Percentiles rank a stretch among this genome's conserved stretches.
Evolutionary conservation across 2,888 invertebrate genomes (phyloP).

Genomic region (Netelia inedita): DNA sequence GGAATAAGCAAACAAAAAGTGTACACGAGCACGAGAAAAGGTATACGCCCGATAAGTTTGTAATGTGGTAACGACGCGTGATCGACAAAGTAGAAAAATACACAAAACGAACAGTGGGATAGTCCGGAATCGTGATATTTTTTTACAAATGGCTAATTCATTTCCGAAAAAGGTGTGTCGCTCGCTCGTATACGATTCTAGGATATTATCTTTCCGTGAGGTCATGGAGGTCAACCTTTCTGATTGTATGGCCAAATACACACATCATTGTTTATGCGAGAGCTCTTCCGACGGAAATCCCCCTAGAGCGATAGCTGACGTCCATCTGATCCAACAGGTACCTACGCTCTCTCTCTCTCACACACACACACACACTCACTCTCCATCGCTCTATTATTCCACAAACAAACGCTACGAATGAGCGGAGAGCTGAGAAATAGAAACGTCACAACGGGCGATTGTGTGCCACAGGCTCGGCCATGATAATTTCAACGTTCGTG

Average conservation of each 20-base stretch:
- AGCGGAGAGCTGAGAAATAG: constrained; percentile 21
- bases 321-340: background rate
- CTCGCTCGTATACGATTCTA: constrained; percentile 10
- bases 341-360: background rate
- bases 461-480: background rate
- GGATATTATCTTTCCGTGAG: constrained; percentile 4
- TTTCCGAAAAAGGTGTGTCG: background rate
- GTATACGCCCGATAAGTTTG: background rate
- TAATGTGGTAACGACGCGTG: background rate
- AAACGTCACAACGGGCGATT: constrained; percentile 26
- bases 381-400: background rate
- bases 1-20: constrained; percentile 3
- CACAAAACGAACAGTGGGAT: background rate
- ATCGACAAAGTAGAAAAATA: background rate
- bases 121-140: too few species aligned
- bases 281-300: constrained; percentile 23
- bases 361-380: too few species aligned
- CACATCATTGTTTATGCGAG: constrained; percentile 15
- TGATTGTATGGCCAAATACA: background rate
- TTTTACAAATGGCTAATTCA: too few species aligned
- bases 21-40: background rate
- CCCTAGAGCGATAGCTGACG: constrained; percentile 1
- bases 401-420: background rate
- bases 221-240: background rate
- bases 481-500: background rate